These are phyloP conservation scores for Ganaspis sp. DNA, from an alignment of 1,140 invertebrate species.

Conservation along the genomic window DNA sequence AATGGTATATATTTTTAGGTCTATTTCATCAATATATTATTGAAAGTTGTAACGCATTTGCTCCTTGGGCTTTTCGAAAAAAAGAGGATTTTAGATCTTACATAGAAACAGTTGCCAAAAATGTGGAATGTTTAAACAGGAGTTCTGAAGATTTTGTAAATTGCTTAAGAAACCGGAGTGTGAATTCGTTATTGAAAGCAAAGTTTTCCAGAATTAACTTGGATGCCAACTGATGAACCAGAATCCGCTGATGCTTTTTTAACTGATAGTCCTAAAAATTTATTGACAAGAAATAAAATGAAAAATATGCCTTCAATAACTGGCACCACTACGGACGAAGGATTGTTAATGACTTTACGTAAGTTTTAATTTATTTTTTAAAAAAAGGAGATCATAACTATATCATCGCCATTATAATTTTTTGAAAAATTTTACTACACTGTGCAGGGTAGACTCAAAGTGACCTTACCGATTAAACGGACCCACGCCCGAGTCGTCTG, in stretches of 20 bases:
- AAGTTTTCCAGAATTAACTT: background rate
- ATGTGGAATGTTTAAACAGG: no score
- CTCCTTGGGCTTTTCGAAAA: background rate
- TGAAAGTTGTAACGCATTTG: background rate
- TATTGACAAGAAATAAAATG: background rate
- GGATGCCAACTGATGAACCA: slow-evolving; percentile 1
- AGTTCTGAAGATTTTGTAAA: no score
- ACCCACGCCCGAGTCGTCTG: no score
- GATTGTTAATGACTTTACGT: background rate
- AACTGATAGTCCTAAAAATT: background rate
- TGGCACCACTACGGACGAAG: background rate
- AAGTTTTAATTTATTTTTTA: background rate
- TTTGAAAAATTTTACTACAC: no score
- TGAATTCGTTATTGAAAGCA: background rate
- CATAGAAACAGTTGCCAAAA: background rate
- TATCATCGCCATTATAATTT: no score
- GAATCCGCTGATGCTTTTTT: background rate
- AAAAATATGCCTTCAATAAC: background rate
- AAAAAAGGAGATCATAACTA: no score
- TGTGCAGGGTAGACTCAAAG: no score
- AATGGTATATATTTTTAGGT: no score
- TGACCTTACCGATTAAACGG: no score
- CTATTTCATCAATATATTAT: background rate
- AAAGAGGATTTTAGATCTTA: background rate
- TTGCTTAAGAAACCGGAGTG: background rate